Evolutionary conservation across 2,113 vertebrate genomes (phyloP).

Genomic region (cat (Felis catus)): F.catus_Fca126_mat1.0 CM031411.1:4596501-4597000

Average conservation of each 20-base stretch:
- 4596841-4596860: neutral
- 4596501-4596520: neutral
- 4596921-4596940: accelerated
- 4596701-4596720: neutral
- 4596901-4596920: accelerated
- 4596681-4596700: neutral
- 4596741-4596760: neutral
- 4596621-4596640: neutral
- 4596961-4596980: accelerated
- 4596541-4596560: accelerated
- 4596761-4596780: neutral
- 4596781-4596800: neutral
- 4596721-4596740: neutral
- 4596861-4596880: neutral
- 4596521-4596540: neutral
- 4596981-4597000: neutral
- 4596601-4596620: neutral
- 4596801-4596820: neutral
- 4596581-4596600: neutral
- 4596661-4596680: accelerated
- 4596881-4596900: neutral
- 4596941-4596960: accelerated
- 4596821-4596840: accelerated
- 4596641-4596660: neutral
- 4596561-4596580: neutral